These are phyloP conservation scores for Etheostoma cragini DNA, from an alignment of 2,113 vertebrate species.

Conservation along the genomic window DNA sequence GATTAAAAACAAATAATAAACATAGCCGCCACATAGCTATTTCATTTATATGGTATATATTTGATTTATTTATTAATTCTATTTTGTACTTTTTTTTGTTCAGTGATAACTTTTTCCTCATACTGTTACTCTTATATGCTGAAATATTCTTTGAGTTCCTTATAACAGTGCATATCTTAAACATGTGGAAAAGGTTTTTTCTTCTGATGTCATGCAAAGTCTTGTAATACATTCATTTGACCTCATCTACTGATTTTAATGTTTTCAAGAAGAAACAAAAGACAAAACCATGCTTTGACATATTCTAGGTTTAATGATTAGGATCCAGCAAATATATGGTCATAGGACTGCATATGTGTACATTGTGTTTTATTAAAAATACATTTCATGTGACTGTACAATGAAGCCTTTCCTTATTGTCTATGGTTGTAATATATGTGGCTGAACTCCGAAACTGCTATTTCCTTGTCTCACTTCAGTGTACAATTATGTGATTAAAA, in stretches of 20 bases:
- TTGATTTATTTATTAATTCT: slow-evolving; percentile 90
- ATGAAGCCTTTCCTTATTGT: slow-evolving; percentile 73
- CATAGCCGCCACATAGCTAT: slow-evolving; percentile 86
- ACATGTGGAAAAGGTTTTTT: slow-evolving; percentile 75
- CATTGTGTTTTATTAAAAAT: slow-evolving; percentile 88
- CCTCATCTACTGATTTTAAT: slow-evolving; percentile 83
- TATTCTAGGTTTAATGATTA: slow-evolving; percentile 83
- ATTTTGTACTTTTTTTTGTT: slow-evolving; percentile 85
- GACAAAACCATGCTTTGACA: slow-evolving; percentile 75
- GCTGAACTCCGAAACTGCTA: slow-evolving; percentile 55
- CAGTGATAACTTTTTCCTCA: slow-evolving; percentile 81
- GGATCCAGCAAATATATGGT: slow-evolving; percentile 84
- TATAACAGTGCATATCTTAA: slow-evolving; percentile 84
- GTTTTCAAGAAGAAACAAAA: slow-evolving; percentile 68
- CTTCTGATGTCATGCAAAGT: slow-evolving; percentile 73
- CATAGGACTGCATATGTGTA: slow-evolving; percentile 87
- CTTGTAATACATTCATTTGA: slow-evolving; percentile 78
- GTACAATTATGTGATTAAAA: slow-evolving; percentile 46
- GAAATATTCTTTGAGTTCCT: slow-evolving; percentile 82
- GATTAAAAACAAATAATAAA: slow-evolving; percentile 81
- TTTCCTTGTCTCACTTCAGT: slow-evolving; percentile 53
- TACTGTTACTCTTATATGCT: slow-evolving; percentile 83
- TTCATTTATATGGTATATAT: slow-evolving; percentile 89
- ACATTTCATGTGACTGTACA: slow-evolving; percentile 83
- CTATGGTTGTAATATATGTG: slow-evolving; percentile 64